A percentile compares a stretch with the other conserved stretches of the same genome.
These are phyloP conservation scores for Charanyca ferruginea DNA, from an alignment of 2,888 invertebrate species.

Conservation along the genomic window DNA sequence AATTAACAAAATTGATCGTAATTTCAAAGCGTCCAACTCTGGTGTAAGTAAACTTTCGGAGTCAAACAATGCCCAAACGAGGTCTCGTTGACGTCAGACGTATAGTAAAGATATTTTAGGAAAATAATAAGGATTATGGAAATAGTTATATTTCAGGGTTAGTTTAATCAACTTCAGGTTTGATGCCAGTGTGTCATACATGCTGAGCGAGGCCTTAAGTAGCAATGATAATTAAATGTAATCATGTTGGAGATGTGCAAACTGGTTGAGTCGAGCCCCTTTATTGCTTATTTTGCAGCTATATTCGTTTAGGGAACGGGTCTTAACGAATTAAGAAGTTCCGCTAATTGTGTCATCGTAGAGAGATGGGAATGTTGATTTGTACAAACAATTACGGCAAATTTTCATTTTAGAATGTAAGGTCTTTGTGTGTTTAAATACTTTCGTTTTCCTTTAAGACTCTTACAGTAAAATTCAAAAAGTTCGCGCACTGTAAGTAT, in stretches of 20 bases:
- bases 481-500: slow-evolving; percentile 52
- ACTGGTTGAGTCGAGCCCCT: slow-evolving; percentile 83
- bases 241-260: slow-evolving; percentile 85
- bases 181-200: slow-evolving; percentile 67
- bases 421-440: slow-evolving; percentile 41
- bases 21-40: slow-evolving; percentile 46
- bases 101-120: slow-evolving; percentile 4
- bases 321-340: slow-evolving; percentile 83
- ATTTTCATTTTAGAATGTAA: slow-evolving; percentile 68
- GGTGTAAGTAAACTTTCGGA: slow-evolving; percentile 59
- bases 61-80: slow-evolving; percentile 59
- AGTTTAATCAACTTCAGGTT: slow-evolving; percentile 21
- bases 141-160: not conserved
- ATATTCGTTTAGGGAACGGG: slow-evolving; percentile 82
- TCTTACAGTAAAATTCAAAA: slow-evolving; percentile 55
- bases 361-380: slow-evolving; percentile 68
- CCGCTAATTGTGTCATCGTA: slow-evolving; percentile 76
- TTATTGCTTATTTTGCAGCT: slow-evolving; percentile 86
- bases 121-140: slow-evolving; percentile 1
- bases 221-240: slow-evolving; percentile 87
- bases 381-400: slow-evolving; percentile 70
- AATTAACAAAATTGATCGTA: slow-evolving; percentile 45
- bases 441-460: slow-evolving; percentile 45
- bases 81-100: slow-evolving; percentile 53
- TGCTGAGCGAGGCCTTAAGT: slow-evolving; percentile 76